Evolutionary conservation across 2,797 vertebrate genomes (phyloP).

Genomic region (Toxotes lorentzi): DNA sequence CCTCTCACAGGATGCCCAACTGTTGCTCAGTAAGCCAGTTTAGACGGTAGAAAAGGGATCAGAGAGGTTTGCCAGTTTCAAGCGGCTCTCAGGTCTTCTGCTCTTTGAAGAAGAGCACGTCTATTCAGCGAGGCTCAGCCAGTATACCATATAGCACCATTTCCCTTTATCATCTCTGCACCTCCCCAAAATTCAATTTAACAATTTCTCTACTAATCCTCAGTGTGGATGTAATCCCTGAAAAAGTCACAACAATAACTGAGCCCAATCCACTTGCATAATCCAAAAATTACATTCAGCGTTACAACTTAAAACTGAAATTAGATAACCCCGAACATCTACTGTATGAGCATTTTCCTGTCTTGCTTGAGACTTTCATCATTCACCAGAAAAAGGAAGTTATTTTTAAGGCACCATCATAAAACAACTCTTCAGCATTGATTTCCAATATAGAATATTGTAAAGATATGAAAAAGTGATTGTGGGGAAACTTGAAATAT

Average conservation of each 20-base stretch:
- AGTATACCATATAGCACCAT: slow-evolving; percentile 43
- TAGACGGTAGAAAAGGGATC: slow-evolving; percentile 48
- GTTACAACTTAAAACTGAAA: slow-evolving; percentile 44
- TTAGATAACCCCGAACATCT: slow-evolving; percentile 18
- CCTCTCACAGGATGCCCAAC: slow-evolving; percentile 26
- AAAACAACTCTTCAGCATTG: slow-evolving; percentile 17
- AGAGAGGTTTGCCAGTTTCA: slow-evolving; percentile 51
- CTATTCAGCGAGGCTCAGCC: slow-evolving; percentile 53
- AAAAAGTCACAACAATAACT: slow-evolving; percentile 65
- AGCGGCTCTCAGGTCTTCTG: slow-evolving; percentile 39
- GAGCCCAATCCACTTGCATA: slow-evolving; percentile 54
- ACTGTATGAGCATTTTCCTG: slow-evolving; percentile 28
- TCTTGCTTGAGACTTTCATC: slow-evolving; percentile 52
- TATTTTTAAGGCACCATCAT: slow-evolving; percentile 29
- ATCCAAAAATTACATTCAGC: slow-evolving; percentile 59
- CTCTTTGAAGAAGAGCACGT: slow-evolving; percentile 55
- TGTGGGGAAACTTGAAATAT: slow-evolving; percentile 34
- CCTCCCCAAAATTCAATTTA: slow-evolving; percentile 67
- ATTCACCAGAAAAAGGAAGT: slow-evolving; percentile 32
- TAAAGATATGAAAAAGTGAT: slow-evolving; percentile 42
- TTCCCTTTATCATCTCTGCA: slow-evolving; percentile 58
- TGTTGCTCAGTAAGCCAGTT: slow-evolving; percentile 60
- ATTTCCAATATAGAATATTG: slow-evolving; percentile 40
- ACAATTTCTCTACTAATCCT: slow-evolving; percentile 68
- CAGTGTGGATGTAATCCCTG: slow-evolving; percentile 65